phyloP scores from a whole-genome alignment of 2,113 vertebrate genomes.

The Ictalurus punctatus region DNA sequence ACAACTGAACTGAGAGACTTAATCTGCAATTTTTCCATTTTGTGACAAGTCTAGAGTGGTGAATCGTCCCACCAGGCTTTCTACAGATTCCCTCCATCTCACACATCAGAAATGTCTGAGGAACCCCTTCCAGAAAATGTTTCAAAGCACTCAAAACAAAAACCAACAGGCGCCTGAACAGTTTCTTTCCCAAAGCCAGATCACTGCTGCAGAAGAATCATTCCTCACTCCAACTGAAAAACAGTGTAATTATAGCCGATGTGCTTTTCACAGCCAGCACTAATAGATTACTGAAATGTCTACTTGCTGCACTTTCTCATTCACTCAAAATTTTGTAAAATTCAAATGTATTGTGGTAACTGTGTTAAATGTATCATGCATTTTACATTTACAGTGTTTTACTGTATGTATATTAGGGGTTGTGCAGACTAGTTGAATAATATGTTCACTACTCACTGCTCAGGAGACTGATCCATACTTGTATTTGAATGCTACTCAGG shows the following conservation, averaged over 20 bases:
- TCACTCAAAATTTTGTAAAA: background rate
- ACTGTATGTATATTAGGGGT: background rate
- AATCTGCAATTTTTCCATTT: background rate
- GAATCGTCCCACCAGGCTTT: background rate
- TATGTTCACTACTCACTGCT: background rate
- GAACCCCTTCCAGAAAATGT: background rate
- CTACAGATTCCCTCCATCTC: slow-evolving; percentile 10
- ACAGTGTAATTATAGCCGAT: background rate
- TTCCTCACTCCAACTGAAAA: background rate
- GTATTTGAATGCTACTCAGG: background rate
- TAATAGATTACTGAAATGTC: background rate
- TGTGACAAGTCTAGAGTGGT: background rate
- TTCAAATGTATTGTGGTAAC: background rate
- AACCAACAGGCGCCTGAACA: background rate
- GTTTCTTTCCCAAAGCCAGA: background rate
- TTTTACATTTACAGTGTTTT: background rate
- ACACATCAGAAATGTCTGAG: background rate
- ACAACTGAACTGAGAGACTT: background rate
- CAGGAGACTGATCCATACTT: background rate
- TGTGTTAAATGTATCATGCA: background rate
- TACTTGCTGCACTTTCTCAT: background rate
- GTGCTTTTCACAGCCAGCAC: background rate
- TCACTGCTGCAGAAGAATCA: slow-evolving; percentile 3
- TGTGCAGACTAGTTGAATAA: background rate
- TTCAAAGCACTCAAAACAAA: slow-evolving; percentile 7